Conservation (phyloP, 2,113 vertebrate genomes). For the Podocnemis expansa region DNA sequence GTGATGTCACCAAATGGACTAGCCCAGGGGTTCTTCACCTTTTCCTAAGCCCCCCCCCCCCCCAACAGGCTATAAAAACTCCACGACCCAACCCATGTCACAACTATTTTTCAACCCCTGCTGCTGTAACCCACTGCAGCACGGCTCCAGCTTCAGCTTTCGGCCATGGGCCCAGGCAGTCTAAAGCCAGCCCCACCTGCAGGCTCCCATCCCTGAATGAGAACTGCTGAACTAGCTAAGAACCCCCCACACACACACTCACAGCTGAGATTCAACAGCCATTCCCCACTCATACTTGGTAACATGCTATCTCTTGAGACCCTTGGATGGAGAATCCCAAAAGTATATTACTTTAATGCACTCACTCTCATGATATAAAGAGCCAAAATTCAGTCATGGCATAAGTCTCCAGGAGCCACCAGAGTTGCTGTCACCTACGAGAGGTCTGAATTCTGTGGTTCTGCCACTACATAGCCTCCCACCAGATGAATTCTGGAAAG, state of each 20-base stretch:
- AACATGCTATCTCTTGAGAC: neutral
- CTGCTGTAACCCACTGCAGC: no score
- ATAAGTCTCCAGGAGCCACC: neutral
- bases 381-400: neutral
- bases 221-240: neutral
- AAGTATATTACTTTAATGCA: neutral
- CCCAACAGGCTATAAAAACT: no score
- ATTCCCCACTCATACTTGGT: neutral
- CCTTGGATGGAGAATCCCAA: neutral
- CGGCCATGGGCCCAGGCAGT: no score
- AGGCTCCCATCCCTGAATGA: no score
- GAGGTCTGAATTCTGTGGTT: neutral
- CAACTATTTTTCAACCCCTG: no score
- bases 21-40: neutral
- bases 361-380: neutral
- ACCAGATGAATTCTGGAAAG: neutral
- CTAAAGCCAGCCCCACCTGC: no score
- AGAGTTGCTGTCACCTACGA: neutral
- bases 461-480: neutral
- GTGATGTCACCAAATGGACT: neutral
- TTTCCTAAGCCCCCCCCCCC: no score
- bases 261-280: neutral
- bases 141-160: no score
- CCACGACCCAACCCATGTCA: no score
- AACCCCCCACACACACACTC: rapidly evolving